These are phyloP conservation scores for Dicyrtomina minuta DNA, from an alignment of 2,888 invertebrate species.

Conservation along the genomic window DNA sequence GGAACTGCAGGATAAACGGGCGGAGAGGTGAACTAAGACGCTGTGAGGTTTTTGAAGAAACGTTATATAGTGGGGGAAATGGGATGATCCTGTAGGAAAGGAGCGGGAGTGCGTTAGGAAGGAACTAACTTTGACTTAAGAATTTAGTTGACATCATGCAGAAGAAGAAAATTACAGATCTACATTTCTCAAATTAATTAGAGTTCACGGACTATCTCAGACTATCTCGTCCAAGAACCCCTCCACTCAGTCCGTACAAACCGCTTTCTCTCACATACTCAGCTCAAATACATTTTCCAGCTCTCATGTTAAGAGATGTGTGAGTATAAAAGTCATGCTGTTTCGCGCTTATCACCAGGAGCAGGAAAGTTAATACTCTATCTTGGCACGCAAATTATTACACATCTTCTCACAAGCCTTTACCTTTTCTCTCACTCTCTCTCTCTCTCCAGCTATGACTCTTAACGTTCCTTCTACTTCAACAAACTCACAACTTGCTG, in stretches of 20 bases:
- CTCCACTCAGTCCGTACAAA: too few species aligned
- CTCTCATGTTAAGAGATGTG: slow-evolving; percentile 1
- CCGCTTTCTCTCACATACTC: not conserved
- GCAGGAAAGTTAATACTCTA: slow-evolving; percentile 14
- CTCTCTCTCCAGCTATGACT: not conserved
- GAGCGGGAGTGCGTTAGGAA: too few species aligned
- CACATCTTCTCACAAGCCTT: slow-evolving; percentile 16
- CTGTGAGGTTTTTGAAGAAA: too few species aligned
- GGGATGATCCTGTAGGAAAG: too few species aligned
- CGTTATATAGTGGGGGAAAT: too few species aligned
- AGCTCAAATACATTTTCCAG: not conserved
- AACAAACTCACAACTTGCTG: not conserved
- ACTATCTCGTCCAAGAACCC: not conserved
- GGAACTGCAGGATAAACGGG: too few species aligned
- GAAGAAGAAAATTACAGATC: slow-evolving; percentile 22
- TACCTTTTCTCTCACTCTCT: slow-evolving; percentile 2
- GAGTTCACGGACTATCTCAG: slow-evolving; percentile 17
- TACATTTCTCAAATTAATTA: slow-evolving; percentile 28
- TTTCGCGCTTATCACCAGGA: slow-evolving; percentile 24
- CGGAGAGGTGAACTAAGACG: too few species aligned
- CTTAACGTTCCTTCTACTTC: not conserved
- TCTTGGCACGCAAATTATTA: slow-evolving; percentile 24
- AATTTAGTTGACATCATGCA: slow-evolving; percentile 18
- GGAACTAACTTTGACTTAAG: slow-evolving; percentile 3
- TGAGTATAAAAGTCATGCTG: slow-evolving; percentile 21